Conservation (phyloP, 1,140 invertebrate species). For the Odontomachus brunneus region DNA sequence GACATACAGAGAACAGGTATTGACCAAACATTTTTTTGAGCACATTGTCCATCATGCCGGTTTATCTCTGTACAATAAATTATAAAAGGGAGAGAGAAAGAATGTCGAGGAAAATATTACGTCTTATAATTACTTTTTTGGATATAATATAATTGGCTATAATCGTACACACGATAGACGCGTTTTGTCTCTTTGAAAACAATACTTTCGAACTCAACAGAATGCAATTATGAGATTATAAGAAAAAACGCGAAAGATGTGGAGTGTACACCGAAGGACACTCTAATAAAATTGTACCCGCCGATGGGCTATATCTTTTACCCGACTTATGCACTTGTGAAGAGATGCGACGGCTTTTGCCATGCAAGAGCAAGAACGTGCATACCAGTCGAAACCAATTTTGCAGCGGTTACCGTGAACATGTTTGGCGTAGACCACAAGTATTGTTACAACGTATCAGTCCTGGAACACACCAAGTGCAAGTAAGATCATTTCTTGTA, state of each 20-base stretch:
- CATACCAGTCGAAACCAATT: slow-evolving; percentile 7
- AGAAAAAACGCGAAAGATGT: slow-evolving; percentile 41
- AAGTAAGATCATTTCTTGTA: slow-evolving; percentile 47
- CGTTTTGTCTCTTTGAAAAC: not conserved
- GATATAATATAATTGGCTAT: too few relatives aligned
- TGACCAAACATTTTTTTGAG: not conserved
- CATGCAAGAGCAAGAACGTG: slow-evolving; percentile 43
- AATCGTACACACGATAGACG: too few relatives aligned
- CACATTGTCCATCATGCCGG: not conserved
- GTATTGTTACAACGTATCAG: slow-evolving; percentile 25
- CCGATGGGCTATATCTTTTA: slow-evolving; percentile 48
- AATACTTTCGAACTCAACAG: slow-evolving; percentile 28
- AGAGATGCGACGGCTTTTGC: slow-evolving; percentile 63
- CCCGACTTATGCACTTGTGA: slow-evolving; percentile 50
- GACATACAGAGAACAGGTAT: not conserved
- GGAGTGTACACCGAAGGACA: slow-evolving; percentile 54
- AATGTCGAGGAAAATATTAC: too few relatives aligned
- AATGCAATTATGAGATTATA: slow-evolving; percentile 23
- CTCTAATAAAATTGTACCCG: slow-evolving; percentile 45
- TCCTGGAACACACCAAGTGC: slow-evolving; percentile 64
- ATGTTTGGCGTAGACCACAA: slow-evolving; percentile 3
- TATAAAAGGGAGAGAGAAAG: too few relatives aligned
- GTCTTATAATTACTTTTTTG: too few relatives aligned
- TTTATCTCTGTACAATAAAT: not conserved
- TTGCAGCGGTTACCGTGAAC: not conserved